phyloP scores from a whole-genome alignment of 2,113 vertebrate species.

The Madoqua kirkii region DNA sequence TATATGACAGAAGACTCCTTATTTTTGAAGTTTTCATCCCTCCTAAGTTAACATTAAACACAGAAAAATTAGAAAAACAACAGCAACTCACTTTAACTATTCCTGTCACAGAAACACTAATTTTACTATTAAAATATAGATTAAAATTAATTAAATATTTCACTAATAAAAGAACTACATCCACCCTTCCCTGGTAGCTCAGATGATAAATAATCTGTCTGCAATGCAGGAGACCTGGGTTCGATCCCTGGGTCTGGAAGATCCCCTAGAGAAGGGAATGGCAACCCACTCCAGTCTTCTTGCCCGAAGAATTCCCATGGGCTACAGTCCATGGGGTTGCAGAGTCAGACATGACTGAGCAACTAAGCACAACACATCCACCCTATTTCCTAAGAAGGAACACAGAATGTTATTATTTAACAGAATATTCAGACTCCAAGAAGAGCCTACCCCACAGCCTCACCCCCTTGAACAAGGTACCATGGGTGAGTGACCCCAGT shows the following conservation, averaged over 20 bases:
- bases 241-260: neutral
- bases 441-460: neutral
- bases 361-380: neutral
- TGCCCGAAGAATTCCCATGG: neutral
- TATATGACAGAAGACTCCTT: neutral
- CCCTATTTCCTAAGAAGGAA: neutral
- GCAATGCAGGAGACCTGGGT: neutral
- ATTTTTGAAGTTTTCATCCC: neutral
- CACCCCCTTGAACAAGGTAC: neutral
- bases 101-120: neutral
- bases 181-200: neutral
- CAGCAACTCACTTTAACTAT: neutral
- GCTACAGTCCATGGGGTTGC: neutral
- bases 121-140: neutral
- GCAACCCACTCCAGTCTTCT: neutral
- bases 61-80: neutral
- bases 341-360: neutral
- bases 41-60: constrained; percentile 17
- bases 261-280: neutral
- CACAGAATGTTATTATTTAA: neutral
- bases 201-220: neutral
- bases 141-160: neutral
- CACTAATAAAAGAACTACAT: neutral
- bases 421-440: neutral
- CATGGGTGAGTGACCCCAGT: neutral